phyloP scores from a whole-genome alignment of 2,113 vertebrate genomes.

The Silurus meridionalis region DNA sequence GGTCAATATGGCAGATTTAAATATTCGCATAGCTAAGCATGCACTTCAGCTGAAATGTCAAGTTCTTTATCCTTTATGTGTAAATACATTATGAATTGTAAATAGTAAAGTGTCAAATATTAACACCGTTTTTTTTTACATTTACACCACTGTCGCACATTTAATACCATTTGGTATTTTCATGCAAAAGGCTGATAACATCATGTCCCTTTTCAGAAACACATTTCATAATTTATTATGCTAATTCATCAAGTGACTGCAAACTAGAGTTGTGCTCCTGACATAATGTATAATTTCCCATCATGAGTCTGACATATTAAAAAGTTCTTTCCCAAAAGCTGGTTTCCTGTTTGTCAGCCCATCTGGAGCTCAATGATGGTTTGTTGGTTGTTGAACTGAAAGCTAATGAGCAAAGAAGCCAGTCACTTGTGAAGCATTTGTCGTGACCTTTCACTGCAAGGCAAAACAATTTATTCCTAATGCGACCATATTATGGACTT shows the following conservation, averaged over 20 bases:
- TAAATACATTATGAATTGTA: no score
- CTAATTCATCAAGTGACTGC: slow-evolving; percentile 58
- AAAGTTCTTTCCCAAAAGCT: slow-evolving; percentile 42
- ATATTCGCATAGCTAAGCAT: no score
- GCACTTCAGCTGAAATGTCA: no score
- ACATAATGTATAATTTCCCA: slow-evolving; percentile 72
- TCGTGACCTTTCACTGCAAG: slow-evolving; percentile 75
- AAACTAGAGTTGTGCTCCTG: slow-evolving; percentile 53
- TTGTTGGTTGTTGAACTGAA: slow-evolving; percentile 67
- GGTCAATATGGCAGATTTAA: no score
- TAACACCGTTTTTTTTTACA: no score
- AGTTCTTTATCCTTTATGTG: no score
- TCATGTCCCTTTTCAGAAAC: slow-evolving; percentile 22
- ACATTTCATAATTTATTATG: slow-evolving; percentile 53
- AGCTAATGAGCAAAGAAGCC: slow-evolving; percentile 66
- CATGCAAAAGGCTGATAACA: neutral
- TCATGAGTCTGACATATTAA: slow-evolving; percentile 73
- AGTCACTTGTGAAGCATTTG: slow-evolving; percentile 69
- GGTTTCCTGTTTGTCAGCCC: slow-evolving; percentile 63
- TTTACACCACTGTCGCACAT: no score
- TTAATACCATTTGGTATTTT: neutral
- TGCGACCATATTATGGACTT: slow-evolving; percentile 66
- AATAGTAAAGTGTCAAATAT: no score
- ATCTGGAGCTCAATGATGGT: slow-evolving; percentile 58
- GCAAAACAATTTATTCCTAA: slow-evolving; percentile 73